These are phyloP conservation scores for Aporophyla nigra DNA, from an alignment of 2,888 invertebrate genomes.

Conservation along the genomic window DNA sequence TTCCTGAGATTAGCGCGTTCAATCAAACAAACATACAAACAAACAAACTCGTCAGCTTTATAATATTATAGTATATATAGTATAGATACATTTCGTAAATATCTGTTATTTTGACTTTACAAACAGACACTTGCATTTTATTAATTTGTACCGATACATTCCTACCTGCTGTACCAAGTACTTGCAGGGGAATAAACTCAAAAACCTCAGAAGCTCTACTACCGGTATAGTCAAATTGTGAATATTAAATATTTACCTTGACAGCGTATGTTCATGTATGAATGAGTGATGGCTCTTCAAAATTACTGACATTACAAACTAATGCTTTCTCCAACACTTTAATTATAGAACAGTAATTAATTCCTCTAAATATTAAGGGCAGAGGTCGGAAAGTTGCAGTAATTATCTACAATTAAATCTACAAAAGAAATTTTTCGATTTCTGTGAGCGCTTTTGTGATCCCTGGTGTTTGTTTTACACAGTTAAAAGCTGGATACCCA, in stretches of 20 bases:
- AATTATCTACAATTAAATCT: slow-evolving; percentile 31
- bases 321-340: slow-evolving; percentile 40
- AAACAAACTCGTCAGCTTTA: no score
- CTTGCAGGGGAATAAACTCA: neutral
- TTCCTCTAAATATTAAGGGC: slow-evolving; percentile 4
- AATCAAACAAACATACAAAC: no score
- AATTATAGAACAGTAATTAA: slow-evolving; percentile 17
- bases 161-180: neutral
- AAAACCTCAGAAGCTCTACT: neutral
- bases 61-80: no score
- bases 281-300: slow-evolving; percentile 5
- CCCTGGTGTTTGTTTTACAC: neutral
- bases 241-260: slow-evolving; percentile 1
- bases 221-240: neutral
- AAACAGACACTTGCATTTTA: no score
- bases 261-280: neutral
- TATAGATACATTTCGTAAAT: no score
- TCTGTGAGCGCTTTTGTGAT: neutral
- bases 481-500: neutral
- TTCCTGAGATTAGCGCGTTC: no score
- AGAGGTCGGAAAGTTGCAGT: slow-evolving; percentile 28
- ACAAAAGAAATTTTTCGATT: neutral
- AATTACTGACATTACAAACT: slow-evolving; percentile 6
- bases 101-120: no score
- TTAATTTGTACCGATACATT: no score